phyloP scores from a whole-genome alignment of 2,113 vertebrate species.

The Vidua macroura region DNA sequence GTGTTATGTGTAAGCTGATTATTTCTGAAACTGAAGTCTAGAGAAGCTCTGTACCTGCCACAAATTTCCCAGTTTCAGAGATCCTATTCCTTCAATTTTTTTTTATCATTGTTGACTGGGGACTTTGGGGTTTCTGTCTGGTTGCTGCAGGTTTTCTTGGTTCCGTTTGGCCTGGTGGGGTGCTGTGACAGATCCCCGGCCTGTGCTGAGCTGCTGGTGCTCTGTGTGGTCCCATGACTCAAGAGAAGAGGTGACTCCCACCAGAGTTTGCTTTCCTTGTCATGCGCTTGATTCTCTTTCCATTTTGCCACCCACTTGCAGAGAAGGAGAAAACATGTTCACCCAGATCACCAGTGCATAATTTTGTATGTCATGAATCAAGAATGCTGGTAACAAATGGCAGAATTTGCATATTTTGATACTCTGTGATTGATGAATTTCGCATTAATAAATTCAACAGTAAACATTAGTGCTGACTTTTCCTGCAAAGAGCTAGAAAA shows the following conservation, averaged over 20 bases:
- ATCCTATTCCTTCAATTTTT: neutral
- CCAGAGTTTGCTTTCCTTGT: neutral
- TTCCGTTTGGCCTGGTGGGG: neutral
- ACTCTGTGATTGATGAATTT: neutral
- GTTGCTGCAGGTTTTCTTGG: neutral
- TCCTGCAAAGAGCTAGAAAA: neutral
- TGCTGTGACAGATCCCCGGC: rapidly evolving
- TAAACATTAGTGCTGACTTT: neutral
- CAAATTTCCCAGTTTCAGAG: neutral
- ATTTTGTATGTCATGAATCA: neutral
- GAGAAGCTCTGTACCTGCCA: neutral
- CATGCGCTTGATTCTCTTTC: rapidly evolving
- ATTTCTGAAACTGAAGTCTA: neutral
- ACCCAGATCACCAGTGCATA: neutral
- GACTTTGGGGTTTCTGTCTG: neutral
- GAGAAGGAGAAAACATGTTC: neutral
- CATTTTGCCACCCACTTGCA: neutral
- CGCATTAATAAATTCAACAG: neutral
- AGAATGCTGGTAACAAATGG: neutral
- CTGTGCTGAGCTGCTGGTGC: neutral
- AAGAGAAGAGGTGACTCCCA: neutral
- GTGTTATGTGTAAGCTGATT: rapidly evolving
- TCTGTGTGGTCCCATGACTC: neutral
- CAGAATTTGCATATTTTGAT: neutral
- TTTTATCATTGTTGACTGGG: rapidly evolving